Conservation (phyloP, 53 echinoderm and acorn worm genomes). For the Zoroaster sp. region DNA sequence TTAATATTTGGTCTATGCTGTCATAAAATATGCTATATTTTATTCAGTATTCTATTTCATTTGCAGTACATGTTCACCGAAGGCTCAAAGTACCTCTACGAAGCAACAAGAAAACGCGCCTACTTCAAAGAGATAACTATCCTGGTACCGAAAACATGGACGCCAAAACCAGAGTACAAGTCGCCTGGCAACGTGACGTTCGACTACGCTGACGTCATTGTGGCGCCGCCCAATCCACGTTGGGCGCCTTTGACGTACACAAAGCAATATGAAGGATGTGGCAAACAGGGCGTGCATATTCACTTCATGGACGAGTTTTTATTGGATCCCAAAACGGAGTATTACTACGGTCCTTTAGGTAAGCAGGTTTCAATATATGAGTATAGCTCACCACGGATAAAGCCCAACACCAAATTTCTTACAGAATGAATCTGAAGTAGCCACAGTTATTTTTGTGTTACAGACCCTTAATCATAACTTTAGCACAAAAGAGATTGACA, state of each 20-base stretch:
- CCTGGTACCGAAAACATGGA: constrained; percentile 80
- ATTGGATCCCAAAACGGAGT: constrained; percentile 52
- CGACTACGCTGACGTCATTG: constrained; percentile 75
- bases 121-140: constrained; percentile 76
- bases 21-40: no score
- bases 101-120: constrained; percentile 64
- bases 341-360: constrained; percentile 78
- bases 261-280: constrained; percentile 72
- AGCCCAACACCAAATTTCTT: no score
- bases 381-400: no score
- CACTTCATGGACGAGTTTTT: constrained; percentile 64
- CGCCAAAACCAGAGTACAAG: constrained; percentile 63
- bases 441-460: no score
- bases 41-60: no score
- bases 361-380: no score
- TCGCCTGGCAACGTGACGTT: constrained; percentile 67
- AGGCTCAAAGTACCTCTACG: constrained; percentile 64
- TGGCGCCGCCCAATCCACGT: constrained; percentile 75
- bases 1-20: no score
- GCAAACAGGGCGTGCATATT: constrained; percentile 69
- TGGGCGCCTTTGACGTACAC: constrained; percentile 77
- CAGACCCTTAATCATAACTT: no score
- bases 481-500: no score
- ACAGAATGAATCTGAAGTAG: no score
- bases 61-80: constrained; percentile 67